phyloP scores from a whole-genome alignment of 1,140 invertebrate species.

The Drosophila kanapiae region DNA sequence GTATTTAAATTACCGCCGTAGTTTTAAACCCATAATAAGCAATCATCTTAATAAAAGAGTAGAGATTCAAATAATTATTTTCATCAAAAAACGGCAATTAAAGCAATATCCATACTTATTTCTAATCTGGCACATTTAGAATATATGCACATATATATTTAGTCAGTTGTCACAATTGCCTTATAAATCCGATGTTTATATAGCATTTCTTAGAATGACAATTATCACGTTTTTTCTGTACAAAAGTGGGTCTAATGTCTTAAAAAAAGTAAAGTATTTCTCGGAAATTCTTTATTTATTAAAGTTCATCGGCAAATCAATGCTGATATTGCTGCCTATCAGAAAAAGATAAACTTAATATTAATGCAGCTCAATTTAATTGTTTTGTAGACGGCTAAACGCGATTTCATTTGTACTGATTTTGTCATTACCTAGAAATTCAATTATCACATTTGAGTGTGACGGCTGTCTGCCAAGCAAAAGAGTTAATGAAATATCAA shows the following conservation, averaged over 20 bases:
- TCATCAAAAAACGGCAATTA: too few species aligned
- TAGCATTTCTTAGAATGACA: background rate
- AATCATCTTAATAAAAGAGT: too few species aligned
- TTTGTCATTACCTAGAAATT: conserved; percentile 11
- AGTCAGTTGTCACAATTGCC: background rate
- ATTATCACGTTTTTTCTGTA: background rate
- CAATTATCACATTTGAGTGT: conserved; percentile 5
- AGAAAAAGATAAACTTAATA: conserved; percentile 7
- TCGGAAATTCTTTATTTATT: background rate
- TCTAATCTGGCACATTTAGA: background rate
- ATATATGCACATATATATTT: background rate
- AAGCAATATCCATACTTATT: too few species aligned
- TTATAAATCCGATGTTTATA: background rate
- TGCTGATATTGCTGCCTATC: background rate
- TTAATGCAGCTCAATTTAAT: background rate
- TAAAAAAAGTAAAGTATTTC: background rate
- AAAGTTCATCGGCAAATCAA: conserved; percentile 2
- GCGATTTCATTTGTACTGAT: conserved; percentile 14
- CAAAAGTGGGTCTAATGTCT: background rate
- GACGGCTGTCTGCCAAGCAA: background rate
- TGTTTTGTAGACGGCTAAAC: background rate
- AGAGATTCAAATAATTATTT: too few species aligned
- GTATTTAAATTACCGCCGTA: too few species aligned
- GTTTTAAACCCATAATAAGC: too few species aligned
- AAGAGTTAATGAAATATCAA: background rate